Percentiles rank a stretch among this genome's conserved stretches.
These are phyloP conservation scores for Gavialis gangeticus DNA, from an alignment of 2,113 vertebrate genomes.

Conservation along the genomic window DNA sequence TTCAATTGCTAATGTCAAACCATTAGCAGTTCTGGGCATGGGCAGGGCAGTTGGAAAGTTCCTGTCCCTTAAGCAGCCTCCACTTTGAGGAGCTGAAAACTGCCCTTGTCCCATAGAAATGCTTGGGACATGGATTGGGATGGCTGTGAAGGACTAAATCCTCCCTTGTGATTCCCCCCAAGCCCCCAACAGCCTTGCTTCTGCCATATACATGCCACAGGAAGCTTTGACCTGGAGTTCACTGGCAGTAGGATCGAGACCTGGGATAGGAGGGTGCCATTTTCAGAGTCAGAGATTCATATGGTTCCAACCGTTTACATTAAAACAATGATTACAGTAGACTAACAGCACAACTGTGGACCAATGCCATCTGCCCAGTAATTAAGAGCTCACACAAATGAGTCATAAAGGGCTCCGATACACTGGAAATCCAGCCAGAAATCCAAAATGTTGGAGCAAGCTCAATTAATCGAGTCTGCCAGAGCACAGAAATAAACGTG, in stretches of 20 bases:
- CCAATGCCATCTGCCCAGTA: not conserved
- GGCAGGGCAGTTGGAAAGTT: not conserved
- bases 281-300: not conserved
- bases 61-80: not conserved
- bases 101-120: not conserved
- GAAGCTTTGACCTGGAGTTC: not conserved
- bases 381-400: not conserved
- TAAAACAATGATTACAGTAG: not conserved
- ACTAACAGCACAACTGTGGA: not conserved
- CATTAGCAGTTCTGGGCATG: not conserved
- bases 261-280: not conserved
- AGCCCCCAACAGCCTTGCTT: not conserved
- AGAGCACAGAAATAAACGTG: too few relatives aligned
- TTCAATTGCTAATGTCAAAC: not conserved
- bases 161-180: not conserved
- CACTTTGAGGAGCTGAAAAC: not conserved
- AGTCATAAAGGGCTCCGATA: not conserved
- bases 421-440: too few relatives aligned
- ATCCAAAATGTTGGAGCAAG: too few relatives aligned
- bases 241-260: not conserved
- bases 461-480: too few relatives aligned
- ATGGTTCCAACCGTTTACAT: not conserved
- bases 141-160: not conserved
- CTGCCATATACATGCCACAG: not conserved
- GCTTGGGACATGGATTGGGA: not conserved